Percentiles rank a stretch among this genome's conserved stretches.
Conservation (phyloP, 2,888 invertebrate genomes). For the Rhopalosiphum nymphaeae region DNA sequence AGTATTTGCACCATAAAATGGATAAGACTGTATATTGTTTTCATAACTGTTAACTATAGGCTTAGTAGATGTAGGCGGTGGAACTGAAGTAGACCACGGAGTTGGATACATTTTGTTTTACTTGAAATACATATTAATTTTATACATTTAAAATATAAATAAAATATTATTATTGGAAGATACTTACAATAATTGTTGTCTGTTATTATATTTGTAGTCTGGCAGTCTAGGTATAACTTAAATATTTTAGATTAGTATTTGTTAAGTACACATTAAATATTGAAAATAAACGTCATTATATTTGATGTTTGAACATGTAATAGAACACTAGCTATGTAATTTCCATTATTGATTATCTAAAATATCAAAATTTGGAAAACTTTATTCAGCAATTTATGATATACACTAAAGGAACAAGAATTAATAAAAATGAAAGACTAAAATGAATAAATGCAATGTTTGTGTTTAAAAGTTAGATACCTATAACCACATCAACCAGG, state of each 20-base stretch:
- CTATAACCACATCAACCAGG: neutral
- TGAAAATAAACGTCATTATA: neutral
- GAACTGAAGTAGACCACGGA: conserved; percentile 33
- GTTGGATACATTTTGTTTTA: conserved; percentile 48
- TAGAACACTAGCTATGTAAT: neutral
- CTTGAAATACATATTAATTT: neutral
- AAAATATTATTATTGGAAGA: neutral
- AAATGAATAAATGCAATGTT: conserved; percentile 1
- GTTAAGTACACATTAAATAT: neutral
- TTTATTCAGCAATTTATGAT: neutral
- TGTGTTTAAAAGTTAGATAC: neutral
- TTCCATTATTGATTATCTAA: neutral
- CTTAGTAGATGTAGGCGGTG: conserved; percentile 32
- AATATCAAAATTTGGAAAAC: neutral
- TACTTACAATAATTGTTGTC: neutral
- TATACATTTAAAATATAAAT: neutral
- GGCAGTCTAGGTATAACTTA: neutral
- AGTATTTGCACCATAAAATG: conserved; percentile 24
- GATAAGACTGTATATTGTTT: conserved; percentile 13
- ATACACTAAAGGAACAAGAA: neutral
- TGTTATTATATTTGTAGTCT: neutral
- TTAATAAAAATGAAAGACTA: neutral
- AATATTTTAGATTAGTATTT: neutral
- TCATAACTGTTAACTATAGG: conserved; percentile 26
- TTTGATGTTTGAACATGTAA: neutral